Conservation (phyloP, 2,888 invertebrate species). For the Noctuana brunneofusca region DNA sequence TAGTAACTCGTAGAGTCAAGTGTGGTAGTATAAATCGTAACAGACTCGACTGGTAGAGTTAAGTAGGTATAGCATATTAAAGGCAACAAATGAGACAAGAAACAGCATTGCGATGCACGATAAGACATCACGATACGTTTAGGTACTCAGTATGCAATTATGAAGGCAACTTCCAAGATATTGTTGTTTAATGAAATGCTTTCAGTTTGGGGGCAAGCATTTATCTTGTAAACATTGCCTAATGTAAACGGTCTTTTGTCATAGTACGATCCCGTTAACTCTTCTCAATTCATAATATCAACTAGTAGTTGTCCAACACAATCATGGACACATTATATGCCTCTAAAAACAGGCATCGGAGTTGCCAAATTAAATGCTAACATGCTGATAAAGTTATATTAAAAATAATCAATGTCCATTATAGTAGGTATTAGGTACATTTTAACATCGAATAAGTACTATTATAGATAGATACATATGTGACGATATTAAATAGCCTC, state of each 20-base stretch:
- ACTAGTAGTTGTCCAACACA: neutral
- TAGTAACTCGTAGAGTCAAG: neutral
- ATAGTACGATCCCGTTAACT: neutral
- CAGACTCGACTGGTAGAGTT: no score
- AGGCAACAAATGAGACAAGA: neutral
- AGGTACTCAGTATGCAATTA: no score
- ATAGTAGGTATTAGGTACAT: no score
- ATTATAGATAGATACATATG: neutral
- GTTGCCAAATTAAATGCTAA: neutral
- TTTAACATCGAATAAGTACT: neutral
- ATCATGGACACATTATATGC: neutral
- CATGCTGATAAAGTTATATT: neutral
- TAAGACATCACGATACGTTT: neutral
- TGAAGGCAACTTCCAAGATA: no score
- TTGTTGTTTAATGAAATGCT: neutral
- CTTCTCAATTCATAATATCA: neutral
- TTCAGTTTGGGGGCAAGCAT: neutral
- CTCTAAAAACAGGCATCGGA: neutral
- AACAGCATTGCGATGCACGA: neutral
- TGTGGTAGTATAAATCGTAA: no score
- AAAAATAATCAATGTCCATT: neutral
- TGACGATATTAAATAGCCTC: slow-evolving; percentile 47
- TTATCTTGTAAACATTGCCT: neutral
- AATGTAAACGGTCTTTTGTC: neutral
- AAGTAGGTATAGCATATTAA: no score